Evolutionary conservation across 2,888 invertebrate genomes (phyloP), one percentile per base, ranked within the genome.

Genomic region (Cyrtodaria siliqua): DNA sequence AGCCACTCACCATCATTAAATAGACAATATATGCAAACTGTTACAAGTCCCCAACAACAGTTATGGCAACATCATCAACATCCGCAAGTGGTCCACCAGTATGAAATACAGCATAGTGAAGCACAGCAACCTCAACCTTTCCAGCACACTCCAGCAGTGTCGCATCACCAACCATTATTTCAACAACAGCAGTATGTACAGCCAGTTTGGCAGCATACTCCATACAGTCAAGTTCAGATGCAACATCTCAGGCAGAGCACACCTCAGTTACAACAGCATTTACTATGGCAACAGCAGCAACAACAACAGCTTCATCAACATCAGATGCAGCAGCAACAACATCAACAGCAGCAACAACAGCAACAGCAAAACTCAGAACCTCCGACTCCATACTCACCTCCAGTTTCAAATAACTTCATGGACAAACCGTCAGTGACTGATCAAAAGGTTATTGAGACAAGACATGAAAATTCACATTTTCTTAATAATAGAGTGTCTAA

Each of bases 101-200:
- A 69, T 78, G 78, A 78, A 27, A 47, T 78, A 33, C 68, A 49
- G 6, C 78, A 78, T 61, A 62, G 61, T 23, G 78, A 78, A 44
- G 63, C 72, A 3, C 72, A 71, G 18, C 78, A 78, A 60, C 72
- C 78, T 20, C 78, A 78, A 59, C 61, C 67, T 57, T 78, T 56
- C 60, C 77, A 71, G 27, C 77, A 76, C 20, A 71, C 77, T 14
- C 74, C 75, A 47, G 40, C 67, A 50, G 75, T 70, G 4, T 73
- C 78, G 2, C 78, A 78, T 52, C 76, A 76, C 56, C 78, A 78
- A 50, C 72, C 78, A 18, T 29, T 78, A 55, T 78, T 73, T 69
- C 67, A 72, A 24, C 78, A 78, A 53, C 78, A 78, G 60, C 78
- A 72, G 57, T 78, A 72, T 72, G 64, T 78, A 33, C 78, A 78